Percentiles rank a stretch among this genome's conserved stretches.
phyloP scores from a whole-genome alignment of 2,888 invertebrate genomes.

The Tillus elongatus region DNA sequence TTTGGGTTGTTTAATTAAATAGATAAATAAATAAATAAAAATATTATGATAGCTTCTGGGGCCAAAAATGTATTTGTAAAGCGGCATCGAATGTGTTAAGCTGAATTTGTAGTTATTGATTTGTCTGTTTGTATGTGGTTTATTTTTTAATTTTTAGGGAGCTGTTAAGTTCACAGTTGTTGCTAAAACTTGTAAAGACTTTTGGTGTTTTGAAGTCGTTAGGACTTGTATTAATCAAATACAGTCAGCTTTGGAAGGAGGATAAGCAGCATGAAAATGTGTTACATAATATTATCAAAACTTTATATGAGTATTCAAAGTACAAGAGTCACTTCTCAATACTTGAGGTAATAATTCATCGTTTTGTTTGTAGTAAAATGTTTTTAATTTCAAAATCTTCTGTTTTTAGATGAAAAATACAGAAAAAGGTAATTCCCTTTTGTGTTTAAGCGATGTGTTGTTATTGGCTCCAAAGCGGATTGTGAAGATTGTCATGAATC shows the following conservation, averaged over 20 bases:
- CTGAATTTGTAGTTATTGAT: no score
- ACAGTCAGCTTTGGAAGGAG: slow-evolving; percentile 30
- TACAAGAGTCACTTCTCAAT: slow-evolving; percentile 30
- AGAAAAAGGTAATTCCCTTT: slow-evolving; percentile 32
- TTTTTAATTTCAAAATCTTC: slow-evolving; percentile 3
- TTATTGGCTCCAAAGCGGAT: slow-evolving; percentile 31
- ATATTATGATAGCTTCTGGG: no score
- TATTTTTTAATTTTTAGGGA: no score
- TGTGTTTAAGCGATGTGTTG: slow-evolving; percentile 31
- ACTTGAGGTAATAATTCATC: slow-evolving; percentile 24
- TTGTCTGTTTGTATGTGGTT: no score
- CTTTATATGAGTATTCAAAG: slow-evolving; percentile 33
- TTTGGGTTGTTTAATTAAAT: no score
- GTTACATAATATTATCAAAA: slow-evolving; percentile 31
- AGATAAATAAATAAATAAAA: no score
- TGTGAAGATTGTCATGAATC: slow-evolving; percentile 37
- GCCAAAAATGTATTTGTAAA: no score
- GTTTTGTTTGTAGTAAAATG: slow-evolving; percentile 5
- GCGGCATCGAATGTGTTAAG: no score
- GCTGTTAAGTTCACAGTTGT: slow-evolving; percentile 28
- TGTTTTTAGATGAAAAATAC: slow-evolving; percentile 30
- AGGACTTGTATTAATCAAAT: slow-evolving; percentile 34
- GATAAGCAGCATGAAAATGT: slow-evolving; percentile 29
- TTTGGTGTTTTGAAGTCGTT: slow-evolving; percentile 29
- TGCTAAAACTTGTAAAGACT: slow-evolving; percentile 26